Conservation (phyloP, 2,113 vertebrate genomes). For the Lichenostomus cassidix region DNA sequence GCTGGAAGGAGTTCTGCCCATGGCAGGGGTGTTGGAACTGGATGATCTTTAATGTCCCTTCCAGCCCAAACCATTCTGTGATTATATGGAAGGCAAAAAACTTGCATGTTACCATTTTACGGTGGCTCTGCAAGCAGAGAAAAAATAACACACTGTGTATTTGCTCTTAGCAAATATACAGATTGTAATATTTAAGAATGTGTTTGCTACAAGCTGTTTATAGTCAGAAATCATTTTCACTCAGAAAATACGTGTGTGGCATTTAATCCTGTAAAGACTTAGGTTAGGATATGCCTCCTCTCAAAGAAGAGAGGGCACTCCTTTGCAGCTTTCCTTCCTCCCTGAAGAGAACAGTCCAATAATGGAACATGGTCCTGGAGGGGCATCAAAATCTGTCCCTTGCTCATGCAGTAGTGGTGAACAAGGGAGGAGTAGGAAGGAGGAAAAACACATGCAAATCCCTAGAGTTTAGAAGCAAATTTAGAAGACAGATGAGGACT, state of each 20-base stretch:
- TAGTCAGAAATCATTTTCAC: not conserved
- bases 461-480: not conserved
- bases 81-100: not conserved
- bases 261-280: not conserved
- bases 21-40: not conserved
- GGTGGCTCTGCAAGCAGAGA: not conserved
- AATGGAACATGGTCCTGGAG: not conserved
- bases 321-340: not conserved
- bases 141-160: not conserved
- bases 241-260: not conserved
- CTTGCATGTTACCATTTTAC: not conserved
- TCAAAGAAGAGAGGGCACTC: not conserved
- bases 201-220: not conserved
- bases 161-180: not conserved
- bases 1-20: not conserved
- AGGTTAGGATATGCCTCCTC: not conserved
- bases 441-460: not conserved
- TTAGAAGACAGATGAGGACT: not conserved
- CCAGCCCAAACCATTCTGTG: not conserved
- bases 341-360: not conserved
- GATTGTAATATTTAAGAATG: not conserved
- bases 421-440: not conserved
- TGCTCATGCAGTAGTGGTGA: not conserved
- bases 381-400: not conserved
- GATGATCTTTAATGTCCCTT: not conserved